Evolutionary conservation across 2,113 vertebrate species (phyloP).

Genomic region (Garra rufa): DNA sequence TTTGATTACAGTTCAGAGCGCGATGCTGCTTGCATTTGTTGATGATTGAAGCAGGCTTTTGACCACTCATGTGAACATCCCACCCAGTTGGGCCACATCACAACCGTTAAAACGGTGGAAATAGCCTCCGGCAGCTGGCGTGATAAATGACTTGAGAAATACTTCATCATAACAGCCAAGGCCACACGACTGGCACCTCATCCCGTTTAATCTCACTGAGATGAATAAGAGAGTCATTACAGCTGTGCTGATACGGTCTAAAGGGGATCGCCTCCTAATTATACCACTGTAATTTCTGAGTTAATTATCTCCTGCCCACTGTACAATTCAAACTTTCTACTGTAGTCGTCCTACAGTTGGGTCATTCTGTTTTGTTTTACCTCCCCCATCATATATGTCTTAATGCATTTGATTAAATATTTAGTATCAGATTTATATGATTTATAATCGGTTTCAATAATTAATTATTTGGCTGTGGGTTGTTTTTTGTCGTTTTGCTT

Average conservation of each 20-base stretch:
- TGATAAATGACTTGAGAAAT: constrained; percentile 55
- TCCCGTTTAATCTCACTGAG: constrained; percentile 57
- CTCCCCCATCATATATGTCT: not conserved
- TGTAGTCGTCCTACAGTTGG: constrained; percentile 13
- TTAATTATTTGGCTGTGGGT: no score
- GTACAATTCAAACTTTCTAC: constrained; percentile 44
- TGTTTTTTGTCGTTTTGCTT: no score
- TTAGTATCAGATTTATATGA: no score
- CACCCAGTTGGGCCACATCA: not conserved
- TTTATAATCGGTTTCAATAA: no score
- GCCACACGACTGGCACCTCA: constrained; percentile 39
- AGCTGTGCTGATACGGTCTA: constrained; percentile 54
- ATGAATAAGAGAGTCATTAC: constrained; percentile 63
- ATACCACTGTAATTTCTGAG: constrained; percentile 59
- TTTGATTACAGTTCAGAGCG: not conserved
- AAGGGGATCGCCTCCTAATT: constrained; percentile 62
- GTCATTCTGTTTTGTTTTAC: not conserved
- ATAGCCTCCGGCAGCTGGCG: constrained; percentile 47
- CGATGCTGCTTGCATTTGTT: not conserved
- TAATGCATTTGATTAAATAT: no score
- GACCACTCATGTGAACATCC: constrained; percentile 12
- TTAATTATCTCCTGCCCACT: constrained; percentile 59
- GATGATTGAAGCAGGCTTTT: constrained; percentile 17
- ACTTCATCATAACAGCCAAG: constrained; percentile 62
- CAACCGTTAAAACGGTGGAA: constrained; percentile 36